Conservation (phyloP, 2,797 vertebrate genomes). For the Enteromius mattozi region DNA sequence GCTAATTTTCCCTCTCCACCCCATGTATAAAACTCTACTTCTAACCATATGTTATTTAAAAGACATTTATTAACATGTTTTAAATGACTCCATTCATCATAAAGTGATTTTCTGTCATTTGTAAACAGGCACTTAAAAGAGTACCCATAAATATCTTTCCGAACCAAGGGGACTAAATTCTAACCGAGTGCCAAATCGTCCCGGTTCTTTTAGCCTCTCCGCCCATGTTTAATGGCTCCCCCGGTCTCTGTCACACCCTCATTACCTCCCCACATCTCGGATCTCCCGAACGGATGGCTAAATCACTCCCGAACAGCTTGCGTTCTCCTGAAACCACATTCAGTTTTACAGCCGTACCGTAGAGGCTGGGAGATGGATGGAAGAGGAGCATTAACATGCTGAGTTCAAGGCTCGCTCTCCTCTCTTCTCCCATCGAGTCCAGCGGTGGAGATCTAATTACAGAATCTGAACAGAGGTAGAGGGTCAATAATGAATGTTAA, state of each 20-base stretch:
- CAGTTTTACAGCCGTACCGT: conserved; percentile 54
- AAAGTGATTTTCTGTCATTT: conserved; percentile 5
- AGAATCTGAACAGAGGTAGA: conserved; percentile 49
- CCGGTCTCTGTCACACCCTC: conserved; percentile 55
- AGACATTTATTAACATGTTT: background rate
- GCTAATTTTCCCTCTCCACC: background rate
- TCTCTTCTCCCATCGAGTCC: conserved; percentile 39
- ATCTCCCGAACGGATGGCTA: conserved; percentile 45
- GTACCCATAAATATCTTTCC: conserved; percentile 9
- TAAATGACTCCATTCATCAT: background rate
- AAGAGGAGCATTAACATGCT: conserved; percentile 48
- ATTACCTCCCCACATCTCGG: conserved; percentile 55
- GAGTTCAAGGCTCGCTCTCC: conserved; percentile 49
- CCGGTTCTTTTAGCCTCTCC: conserved; percentile 49
- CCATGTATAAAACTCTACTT: background rate
- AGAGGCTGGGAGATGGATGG: conserved; percentile 46
- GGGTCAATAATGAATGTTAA: conserved; percentile 57
- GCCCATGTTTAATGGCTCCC: conserved; percentile 56
- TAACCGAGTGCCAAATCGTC: conserved; percentile 9
- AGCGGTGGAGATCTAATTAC: conserved; percentile 58
- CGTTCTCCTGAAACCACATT: conserved; percentile 56
- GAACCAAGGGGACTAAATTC: background rate
- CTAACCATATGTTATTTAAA: background rate
- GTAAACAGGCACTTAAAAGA: background rate
- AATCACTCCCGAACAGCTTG: conserved; percentile 57